Conservation (phyloP, 2,888 invertebrate species). For the Acholoe squamosa region DNA sequence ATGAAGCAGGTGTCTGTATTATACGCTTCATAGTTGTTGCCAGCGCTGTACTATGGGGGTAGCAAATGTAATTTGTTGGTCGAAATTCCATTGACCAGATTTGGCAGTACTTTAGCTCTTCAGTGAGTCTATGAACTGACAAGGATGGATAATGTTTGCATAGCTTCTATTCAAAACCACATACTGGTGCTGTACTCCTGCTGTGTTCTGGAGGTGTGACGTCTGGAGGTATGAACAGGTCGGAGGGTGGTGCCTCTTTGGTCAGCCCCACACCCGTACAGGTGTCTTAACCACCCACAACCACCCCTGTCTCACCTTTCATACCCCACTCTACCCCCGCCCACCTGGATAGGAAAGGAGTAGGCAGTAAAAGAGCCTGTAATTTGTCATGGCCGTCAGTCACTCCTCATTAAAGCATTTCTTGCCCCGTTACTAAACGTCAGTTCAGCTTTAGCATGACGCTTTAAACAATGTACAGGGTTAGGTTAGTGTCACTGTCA, state of each 20-base stretch:
- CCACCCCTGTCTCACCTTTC: background rate
- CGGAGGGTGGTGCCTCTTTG: background rate
- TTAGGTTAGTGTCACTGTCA: background rate
- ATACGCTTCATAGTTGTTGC: too few relatives aligned
- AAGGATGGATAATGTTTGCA: background rate
- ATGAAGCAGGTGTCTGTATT: too few relatives aligned
- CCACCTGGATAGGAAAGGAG: background rate
- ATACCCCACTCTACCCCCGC: background rate
- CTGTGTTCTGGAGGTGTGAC: slow-evolving; percentile 18
- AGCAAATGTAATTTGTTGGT: too few relatives aligned
- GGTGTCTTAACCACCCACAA: background rate
- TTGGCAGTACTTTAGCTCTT: too few relatives aligned
- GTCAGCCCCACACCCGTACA: background rate
- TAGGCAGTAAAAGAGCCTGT: background rate
- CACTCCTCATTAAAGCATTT: background rate
- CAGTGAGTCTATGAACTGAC: too few relatives aligned
- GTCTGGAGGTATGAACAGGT: background rate
- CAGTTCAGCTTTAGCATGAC: background rate
- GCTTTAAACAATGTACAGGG: background rate
- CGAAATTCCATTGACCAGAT: too few relatives aligned
- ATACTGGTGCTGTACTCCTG: background rate
- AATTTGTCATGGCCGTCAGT: slow-evolving; percentile 5
- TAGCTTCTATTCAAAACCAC: background rate
- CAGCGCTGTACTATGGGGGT: too few relatives aligned
- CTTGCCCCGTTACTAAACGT: background rate